These are phyloP conservation scores for Ailurus styani DNA, from an alignment of 2,113 vertebrate genomes.

Conservation along the genomic window DNA sequence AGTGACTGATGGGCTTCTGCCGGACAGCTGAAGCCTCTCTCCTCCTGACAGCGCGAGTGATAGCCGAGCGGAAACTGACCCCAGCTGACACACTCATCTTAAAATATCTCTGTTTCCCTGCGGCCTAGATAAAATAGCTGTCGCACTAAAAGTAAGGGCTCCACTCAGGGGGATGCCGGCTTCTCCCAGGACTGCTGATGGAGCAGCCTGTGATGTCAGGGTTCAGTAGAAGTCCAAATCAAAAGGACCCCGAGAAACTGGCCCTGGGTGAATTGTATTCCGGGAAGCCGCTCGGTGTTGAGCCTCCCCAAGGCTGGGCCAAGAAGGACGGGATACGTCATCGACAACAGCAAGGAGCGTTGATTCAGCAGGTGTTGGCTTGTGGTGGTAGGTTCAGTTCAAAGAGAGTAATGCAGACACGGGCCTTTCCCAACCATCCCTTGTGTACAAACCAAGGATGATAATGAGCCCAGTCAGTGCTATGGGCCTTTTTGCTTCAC, in stretches of 20 bases:
- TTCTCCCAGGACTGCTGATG: slow-evolving; percentile 13
- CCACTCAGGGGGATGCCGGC: background rate
- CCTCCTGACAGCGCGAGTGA: slow-evolving; percentile 59
- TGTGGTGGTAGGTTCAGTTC: accelerated
- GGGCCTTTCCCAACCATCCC: background rate
- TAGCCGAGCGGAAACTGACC: slow-evolving; percentile 61
- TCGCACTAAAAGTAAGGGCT: slow-evolving; percentile 42
- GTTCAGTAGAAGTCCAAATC: slow-evolving; percentile 3
- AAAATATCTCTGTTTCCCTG: slow-evolving; percentile 63
- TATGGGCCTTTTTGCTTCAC: background rate
- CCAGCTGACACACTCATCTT: slow-evolving; percentile 56
- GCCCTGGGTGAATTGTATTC: background rate
- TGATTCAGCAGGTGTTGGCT: background rate
- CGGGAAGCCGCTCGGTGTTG: background rate
- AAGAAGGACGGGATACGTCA: background rate
- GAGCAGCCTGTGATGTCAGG: background rate
- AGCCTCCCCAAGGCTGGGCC: background rate
- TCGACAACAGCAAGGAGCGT: background rate
- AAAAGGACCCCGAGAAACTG: background rate
- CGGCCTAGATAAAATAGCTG: slow-evolving; percentile 55
- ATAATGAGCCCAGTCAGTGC: background rate
- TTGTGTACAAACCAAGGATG: background rate
- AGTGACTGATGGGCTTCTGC: slow-evolving; percentile 73
- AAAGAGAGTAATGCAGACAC: background rate
- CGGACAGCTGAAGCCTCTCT: slow-evolving; percentile 67